These are phyloP conservation scores for Coremacera marginata DNA, from an alignment of 2,888 invertebrate genomes.

Conservation along the genomic window DNA sequence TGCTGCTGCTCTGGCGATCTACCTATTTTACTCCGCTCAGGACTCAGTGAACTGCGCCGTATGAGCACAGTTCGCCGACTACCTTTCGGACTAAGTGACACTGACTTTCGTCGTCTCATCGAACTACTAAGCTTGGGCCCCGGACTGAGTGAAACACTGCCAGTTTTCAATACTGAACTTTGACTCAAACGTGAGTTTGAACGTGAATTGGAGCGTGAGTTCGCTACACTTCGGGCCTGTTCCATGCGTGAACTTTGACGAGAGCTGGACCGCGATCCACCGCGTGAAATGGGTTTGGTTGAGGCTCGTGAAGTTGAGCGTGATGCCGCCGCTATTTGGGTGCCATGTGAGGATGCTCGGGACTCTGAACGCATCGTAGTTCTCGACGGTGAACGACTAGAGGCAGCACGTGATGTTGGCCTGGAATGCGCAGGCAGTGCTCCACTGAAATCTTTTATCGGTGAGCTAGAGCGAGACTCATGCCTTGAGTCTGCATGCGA, in stretches of 20 bases:
- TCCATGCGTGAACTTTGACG: slow-evolving; percentile 59
- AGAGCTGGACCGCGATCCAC: slow-evolving; percentile 51
- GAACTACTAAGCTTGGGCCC: slow-evolving; percentile 53
- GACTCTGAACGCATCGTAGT: slow-evolving; percentile 49
- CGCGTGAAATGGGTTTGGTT: slow-evolving; percentile 53
- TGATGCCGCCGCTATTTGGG: slow-evolving; percentile 51
- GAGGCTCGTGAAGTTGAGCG: slow-evolving; percentile 55
- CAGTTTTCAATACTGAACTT: slow-evolving; percentile 50
- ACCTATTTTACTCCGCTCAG: slow-evolving; percentile 45
- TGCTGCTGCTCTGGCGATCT: slow-evolving; percentile 39
- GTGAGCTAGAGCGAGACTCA: slow-evolving; percentile 51
- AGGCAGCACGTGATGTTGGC: slow-evolving; percentile 54
- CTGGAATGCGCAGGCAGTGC: slow-evolving; percentile 48
- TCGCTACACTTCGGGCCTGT: slow-evolving; percentile 54
- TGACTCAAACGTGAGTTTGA: slow-evolving; percentile 59
- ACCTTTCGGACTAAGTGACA: slow-evolving; percentile 58
- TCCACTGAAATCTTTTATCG: slow-evolving; percentile 44
- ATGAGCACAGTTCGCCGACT: slow-evolving; percentile 37
- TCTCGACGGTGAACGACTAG: slow-evolving; percentile 59
- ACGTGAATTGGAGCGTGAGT: slow-evolving; percentile 56
- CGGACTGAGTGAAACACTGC: slow-evolving; percentile 53
- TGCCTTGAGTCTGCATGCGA: slow-evolving; percentile 49
- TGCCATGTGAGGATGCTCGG: slow-evolving; percentile 51
- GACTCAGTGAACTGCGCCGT: slow-evolving; percentile 60
- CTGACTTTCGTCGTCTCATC: slow-evolving; percentile 57